phyloP scores from a whole-genome alignment of 2,888 invertebrate species.

The Hesperia comma region DNA sequence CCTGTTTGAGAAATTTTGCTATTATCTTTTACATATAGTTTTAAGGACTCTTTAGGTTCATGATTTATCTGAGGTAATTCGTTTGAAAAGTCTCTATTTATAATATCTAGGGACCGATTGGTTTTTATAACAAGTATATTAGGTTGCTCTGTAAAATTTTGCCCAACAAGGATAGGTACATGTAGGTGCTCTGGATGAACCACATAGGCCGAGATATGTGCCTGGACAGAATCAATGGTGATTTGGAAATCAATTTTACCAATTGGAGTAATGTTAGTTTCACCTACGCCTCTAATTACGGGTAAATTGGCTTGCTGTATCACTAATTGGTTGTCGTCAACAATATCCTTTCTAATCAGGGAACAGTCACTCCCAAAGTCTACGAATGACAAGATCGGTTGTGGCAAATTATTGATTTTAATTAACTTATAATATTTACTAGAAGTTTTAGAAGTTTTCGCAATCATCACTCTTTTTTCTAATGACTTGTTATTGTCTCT shows the following conservation, averaged over 20 bases:
- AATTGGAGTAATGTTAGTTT: not conserved
- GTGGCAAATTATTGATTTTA: not conserved
- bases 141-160: not conserved
- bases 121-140: not conserved
- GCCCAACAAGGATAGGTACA: not conserved
- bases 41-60: not conserved
- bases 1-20: not conserved
- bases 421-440: not conserved
- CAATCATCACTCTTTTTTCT: not conserved
- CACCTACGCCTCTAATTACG: not conserved
- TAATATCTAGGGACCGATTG: not conserved
- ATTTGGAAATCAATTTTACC: not conserved
- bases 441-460: not conserved
- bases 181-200: conserved; percentile 3
- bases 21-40: not conserved
- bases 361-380: not conserved
- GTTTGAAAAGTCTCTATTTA: not conserved
- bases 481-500: not conserved
- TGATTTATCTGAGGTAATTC: conserved; percentile 4
- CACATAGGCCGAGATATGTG: not conserved
- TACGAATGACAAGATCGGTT: not conserved
- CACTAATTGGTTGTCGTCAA: not conserved
- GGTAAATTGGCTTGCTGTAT: not conserved
- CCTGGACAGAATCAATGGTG: not conserved
- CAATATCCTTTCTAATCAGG: not conserved